These are phyloP conservation scores for Dicranocentrus wangi DNA, from an alignment of 2,888 invertebrate species.

Conservation along the genomic window DNA sequence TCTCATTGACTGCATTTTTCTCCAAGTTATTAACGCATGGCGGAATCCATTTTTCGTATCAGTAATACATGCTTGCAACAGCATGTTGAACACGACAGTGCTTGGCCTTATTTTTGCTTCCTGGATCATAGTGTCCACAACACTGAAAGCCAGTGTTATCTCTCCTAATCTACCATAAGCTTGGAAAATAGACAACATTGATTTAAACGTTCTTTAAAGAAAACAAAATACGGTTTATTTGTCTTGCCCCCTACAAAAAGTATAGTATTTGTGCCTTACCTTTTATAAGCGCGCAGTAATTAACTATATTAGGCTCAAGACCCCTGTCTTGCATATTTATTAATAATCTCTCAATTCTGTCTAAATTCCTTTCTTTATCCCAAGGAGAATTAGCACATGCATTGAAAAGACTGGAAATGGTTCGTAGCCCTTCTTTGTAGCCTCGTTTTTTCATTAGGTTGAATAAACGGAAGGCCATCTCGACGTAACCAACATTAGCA, in stretches of 20 bases:
- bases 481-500: conserved; percentile 87
- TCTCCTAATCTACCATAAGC: conserved; percentile 91
- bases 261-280: too few relatives aligned
- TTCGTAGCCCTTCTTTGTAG: conserved; percentile 81
- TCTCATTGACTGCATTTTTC: conserved; percentile 82
- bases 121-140: conserved; percentile 87
- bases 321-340: conserved; percentile 82
- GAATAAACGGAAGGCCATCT: conserved; percentile 88
- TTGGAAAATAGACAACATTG: conserved; percentile 66
- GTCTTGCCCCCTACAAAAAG: too few relatives aligned
- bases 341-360: conserved; percentile 81
- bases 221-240: too few relatives aligned
- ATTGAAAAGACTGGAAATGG: conserved; percentile 90
- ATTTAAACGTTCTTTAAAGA: not conserved
- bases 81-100: conserved; percentile 83
- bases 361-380: conserved; percentile 81
- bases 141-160: conserved; percentile 83
- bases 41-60: conserved; percentile 87
- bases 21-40: conserved; percentile 88
- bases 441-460: conserved; percentile 86
- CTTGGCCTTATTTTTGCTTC: conserved; percentile 74
- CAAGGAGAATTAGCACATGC: conserved; percentile 87
- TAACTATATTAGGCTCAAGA: conserved; percentile 80
- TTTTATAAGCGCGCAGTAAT: conserved; percentile 92
- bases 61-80: conserved; percentile 88